Evolutionary conservation across 2,888 invertebrate species (phyloP).

Genomic region (Disparrhopalites patrizii): DNA sequence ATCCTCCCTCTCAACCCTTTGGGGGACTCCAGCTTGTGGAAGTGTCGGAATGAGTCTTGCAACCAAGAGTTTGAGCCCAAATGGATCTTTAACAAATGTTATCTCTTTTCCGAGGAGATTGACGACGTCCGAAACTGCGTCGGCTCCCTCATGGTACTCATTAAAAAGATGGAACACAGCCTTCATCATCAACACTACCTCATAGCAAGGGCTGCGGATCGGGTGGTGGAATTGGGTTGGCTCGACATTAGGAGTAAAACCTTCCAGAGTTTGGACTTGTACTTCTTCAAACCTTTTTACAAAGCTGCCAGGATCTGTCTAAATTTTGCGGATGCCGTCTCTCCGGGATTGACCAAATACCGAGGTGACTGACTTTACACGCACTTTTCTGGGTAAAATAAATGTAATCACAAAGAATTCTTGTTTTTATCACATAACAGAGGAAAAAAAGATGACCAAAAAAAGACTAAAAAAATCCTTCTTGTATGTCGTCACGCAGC

Average conservation of each 20-base stretch:
- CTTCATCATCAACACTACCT: slow-evolving; percentile 16
- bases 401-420: too few species aligned
- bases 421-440: too few species aligned
- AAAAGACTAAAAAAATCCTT: neutral
- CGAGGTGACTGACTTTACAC: neutral
- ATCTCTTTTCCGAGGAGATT: slow-evolving; percentile 5
- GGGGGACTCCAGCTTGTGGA: neutral
- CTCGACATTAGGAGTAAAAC: slow-evolving; percentile 1
- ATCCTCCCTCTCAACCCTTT: neutral
- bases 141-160: neutral
- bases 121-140: neutral
- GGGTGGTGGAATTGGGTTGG: slow-evolving; percentile 5
- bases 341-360: slow-evolving; percentile 13
- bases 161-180: neutral
- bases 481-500: neutral
- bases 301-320: slow-evolving; percentile 12
- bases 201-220: slow-evolving; percentile 14
- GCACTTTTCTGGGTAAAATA: neutral
- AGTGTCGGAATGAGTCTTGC: neutral
- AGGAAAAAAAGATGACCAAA: neutral
- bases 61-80: neutral
- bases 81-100: neutral
- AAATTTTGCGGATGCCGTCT: slow-evolving; percentile 10
- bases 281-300: neutral
- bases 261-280: neutral